Evolutionary conservation across 2,113 vertebrate species (phyloP).

Genomic region (Ploceus nigricollis): DNA sequence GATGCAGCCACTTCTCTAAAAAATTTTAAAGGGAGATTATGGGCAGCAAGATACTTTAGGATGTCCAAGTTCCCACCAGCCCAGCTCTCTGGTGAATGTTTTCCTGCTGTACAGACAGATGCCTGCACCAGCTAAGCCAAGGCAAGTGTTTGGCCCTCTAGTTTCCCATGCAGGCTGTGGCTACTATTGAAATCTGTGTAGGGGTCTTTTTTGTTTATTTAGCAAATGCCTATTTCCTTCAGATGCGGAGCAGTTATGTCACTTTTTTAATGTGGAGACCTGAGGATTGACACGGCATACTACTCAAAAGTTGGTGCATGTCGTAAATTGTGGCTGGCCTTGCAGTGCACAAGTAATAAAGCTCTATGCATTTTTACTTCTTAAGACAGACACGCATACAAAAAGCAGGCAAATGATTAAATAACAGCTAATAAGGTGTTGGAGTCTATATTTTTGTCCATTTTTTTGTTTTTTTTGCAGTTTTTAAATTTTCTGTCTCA

Average conservation of each 20-base stretch:
- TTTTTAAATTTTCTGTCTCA: neutral
- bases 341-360: neutral
- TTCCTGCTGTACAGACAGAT: neutral
- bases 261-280: neutral
- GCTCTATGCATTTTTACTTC: neutral
- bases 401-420: neutral
- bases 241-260: neutral
- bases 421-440: neutral
- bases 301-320: neutral
- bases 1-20: neutral
- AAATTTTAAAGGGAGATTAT: neutral
- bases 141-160: neutral
- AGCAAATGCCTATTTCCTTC: neutral
- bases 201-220: neutral
- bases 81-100: accelerated
- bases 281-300: neutral
- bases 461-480: neutral
- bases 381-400: neutral
- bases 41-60: neutral
- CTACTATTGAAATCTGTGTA: neutral
- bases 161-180: neutral
- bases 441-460: neutral
- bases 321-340: neutral
- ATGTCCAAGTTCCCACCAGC: neutral
- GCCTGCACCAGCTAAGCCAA: neutral